Base-by-base conservation (phyloP, 2,888 invertebrate genomes). In the Pollenia angustigena region DNA sequence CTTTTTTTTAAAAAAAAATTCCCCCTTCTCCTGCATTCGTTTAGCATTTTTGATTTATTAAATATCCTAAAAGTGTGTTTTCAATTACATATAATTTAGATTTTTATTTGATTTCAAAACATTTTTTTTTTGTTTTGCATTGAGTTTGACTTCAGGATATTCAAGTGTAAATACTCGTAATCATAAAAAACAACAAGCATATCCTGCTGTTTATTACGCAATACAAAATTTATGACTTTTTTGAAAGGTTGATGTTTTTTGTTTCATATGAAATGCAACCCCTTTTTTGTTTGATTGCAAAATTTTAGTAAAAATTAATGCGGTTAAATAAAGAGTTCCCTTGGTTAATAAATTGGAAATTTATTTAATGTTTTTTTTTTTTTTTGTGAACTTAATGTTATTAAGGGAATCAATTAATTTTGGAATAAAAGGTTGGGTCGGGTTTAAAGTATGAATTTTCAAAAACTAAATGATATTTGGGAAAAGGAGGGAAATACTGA, bases 191-290 rank as follows among this genome's bases (percentile, higher is more conserved):
- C 12, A 62, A 64, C 50, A 68, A 66, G 23, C 48, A 6, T 82
- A 68, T 74, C 82, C 85, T 79, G 78, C 56, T 78, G 72, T 79
- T 68, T 74, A 85, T 79, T 79, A 68, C 79, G 69, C 62, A 74
- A 69, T 64, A 50, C 40, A 10, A 69, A 32, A 62, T 48, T 16
- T 54, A 18, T 68, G 32, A 48, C 16, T 11, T 42, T 56, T 58
- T 42, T 18, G 10, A 40, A n/a, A 56, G 48, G 1, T 58, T 48
- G 4, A 6, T 42, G 40, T 60, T 18, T 50, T 32, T 46, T n/a
- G 50, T 12, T 16, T n/a, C 52, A n/a, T 52, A 16, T 79, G 48
- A 18, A 62, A 64, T 42, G 40, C 56, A 75, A 81, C 81, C 81
- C 72, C 78, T 68, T 78, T 66, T 74, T 14, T 18, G 50, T 14